Conservation (phyloP, 2,888 invertebrate species). For the Malthinus flaveolus region DNA sequence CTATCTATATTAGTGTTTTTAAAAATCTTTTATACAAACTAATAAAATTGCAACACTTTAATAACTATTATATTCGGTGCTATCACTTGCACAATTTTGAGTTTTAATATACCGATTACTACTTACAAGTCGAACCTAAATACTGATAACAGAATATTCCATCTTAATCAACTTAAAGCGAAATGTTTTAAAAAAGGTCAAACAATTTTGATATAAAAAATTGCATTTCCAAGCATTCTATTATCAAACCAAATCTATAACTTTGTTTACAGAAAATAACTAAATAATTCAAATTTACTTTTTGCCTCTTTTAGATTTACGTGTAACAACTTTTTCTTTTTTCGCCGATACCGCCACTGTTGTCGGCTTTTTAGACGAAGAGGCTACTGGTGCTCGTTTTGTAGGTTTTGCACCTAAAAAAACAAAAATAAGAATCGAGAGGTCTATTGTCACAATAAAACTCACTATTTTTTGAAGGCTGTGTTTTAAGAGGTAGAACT, state of each 20-base stretch:
- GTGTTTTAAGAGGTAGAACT: conserved; percentile 22
- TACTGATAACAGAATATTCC: not conserved
- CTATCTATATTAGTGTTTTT: conserved; percentile 29
- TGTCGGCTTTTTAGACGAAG: conserved; percentile 21
- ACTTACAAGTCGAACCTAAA: conserved; percentile 6
- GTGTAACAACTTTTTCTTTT: not conserved
- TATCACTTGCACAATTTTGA: conserved; percentile 14
- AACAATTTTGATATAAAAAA: not conserved
- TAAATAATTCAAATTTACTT: conserved; percentile 21
- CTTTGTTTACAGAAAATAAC: not conserved
- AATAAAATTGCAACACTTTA: conserved; percentile 22
- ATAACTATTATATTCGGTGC: conserved; percentile 17
- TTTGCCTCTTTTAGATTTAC: conserved; percentile 35
- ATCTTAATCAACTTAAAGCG: not conserved
- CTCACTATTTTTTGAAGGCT: conserved; percentile 23
- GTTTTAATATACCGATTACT: conserved; percentile 5
- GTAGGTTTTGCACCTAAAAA: conserved; percentile 27
- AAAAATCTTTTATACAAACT: conserved; percentile 22
- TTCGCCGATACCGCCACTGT: not conserved
- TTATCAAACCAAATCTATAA: no score
- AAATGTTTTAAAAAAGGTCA: not conserved
- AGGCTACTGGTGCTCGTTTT: conserved; percentile 22
- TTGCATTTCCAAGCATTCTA: no score
- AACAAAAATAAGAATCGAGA: conserved; percentile 1
- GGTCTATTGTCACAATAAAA: not conserved